A percentile compares a stretch with the other conserved stretches of the same genome.
These are phyloP conservation scores for Meliscaeva auricollis DNA, from an alignment of 2,888 invertebrate genomes.

Conservation along the genomic window DNA sequence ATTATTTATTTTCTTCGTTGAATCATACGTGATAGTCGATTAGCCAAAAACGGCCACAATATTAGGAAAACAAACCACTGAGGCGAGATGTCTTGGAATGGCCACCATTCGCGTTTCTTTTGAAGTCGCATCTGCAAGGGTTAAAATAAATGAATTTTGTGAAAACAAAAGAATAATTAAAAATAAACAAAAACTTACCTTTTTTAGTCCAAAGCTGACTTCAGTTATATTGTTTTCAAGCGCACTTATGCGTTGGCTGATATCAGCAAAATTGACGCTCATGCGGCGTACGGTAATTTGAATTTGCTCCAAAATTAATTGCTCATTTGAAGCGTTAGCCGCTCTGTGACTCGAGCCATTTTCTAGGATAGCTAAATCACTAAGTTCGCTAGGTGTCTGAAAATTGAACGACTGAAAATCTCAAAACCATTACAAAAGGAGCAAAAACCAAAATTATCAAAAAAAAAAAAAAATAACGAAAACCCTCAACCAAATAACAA, in stretches of 20 bases:
- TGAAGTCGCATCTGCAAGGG: constrained; percentile 73
- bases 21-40: constrained; percentile 55
- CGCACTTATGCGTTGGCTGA: constrained; percentile 81
- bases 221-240: constrained; percentile 81
- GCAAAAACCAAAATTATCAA: neutral
- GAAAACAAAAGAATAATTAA: no score
- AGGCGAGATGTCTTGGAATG: constrained; percentile 86
- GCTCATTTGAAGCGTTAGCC: constrained; percentile 79
- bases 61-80: constrained; percentile 82
- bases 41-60: constrained; percentile 80
- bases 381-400: constrained; percentile 68
- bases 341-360: constrained; percentile 78
- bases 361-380: constrained; percentile 52
- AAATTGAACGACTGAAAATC: constrained; percentile 55
- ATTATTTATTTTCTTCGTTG: constrained; percentile 54
- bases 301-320: constrained; percentile 81
- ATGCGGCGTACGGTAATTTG: constrained; percentile 81
- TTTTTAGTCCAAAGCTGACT: constrained; percentile 76
- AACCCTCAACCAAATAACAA: constrained; percentile 51
- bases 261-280: constrained; percentile 81
- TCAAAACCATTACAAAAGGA: constrained; percentile 34
- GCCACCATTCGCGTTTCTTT: constrained; percentile 86
- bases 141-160: neutral
- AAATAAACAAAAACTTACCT: neutral
- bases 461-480: constrained; percentile 15